Conservation (phyloP, 1,140 invertebrate species). For the Tyrophagus putrescentiae region DNA sequence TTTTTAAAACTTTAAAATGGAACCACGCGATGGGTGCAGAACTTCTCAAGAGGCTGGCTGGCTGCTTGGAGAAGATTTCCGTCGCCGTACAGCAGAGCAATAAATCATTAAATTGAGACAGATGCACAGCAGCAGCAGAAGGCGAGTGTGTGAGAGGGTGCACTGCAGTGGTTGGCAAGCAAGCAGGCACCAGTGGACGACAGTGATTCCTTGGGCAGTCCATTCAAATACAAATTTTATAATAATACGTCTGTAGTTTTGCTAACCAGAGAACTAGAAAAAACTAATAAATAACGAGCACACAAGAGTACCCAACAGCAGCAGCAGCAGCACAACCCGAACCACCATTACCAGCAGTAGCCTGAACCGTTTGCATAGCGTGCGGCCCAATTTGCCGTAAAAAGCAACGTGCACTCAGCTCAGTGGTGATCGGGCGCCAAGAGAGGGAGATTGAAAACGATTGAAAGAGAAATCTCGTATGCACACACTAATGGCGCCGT, state of each 20-base stretch:
- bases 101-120: conserved; percentile 6
- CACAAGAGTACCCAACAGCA: no score
- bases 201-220: not conserved
- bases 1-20: no score
- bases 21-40: no score
- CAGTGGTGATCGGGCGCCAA: no score
- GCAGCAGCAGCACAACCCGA: no score
- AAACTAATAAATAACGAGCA: not conserved
- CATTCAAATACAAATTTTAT: conserved; percentile 4
- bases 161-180: no score
- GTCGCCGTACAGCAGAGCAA: not conserved
- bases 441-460: no score
- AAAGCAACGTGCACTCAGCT: conserved; percentile 1
- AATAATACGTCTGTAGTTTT: no score
- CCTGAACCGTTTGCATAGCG: not conserved
- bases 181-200: no score
- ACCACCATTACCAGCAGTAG: no score
- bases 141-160: no score
- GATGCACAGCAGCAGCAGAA: not conserved
- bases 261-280: not conserved
- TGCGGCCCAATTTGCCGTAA: conserved; percentile 9
- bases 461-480: no score
- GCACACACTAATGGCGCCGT: conserved; percentile 13
- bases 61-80: not conserved
- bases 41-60: not conserved